Evolutionary conservation across 1,140 invertebrate species (phyloP).

Genomic region (Trachymyrmex cornetzi): DNA sequence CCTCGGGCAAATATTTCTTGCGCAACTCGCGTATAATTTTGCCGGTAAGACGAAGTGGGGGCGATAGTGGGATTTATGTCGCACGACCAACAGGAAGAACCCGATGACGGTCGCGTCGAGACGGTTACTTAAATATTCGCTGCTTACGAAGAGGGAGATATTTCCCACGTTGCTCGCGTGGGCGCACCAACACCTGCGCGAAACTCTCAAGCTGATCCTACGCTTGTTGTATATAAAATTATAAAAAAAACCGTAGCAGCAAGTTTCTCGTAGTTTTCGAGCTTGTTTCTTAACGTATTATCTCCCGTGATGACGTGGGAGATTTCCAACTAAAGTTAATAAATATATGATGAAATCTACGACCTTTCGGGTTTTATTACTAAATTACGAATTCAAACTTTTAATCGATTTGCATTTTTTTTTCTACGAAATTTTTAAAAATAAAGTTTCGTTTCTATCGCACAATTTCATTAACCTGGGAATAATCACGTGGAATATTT

Average conservation of each 20-base stretch:
- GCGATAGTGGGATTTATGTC: slow-evolving; percentile 10
- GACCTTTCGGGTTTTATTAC: not conserved
- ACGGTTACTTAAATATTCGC: slow-evolving; percentile 38
- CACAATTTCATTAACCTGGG: not conserved
- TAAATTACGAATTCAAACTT: not conserved
- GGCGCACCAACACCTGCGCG: slow-evolving; percentile 36
- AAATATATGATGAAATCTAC: not conserved
- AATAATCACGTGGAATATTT: no score
- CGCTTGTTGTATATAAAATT: not conserved
- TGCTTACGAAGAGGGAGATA: slow-evolving; percentile 23
- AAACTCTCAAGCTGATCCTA: slow-evolving; percentile 10
- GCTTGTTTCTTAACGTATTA: not conserved
- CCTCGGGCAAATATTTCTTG: slow-evolving; percentile 1
- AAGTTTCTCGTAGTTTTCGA: not conserved
- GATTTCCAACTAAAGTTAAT: not conserved
- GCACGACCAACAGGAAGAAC: slow-evolving; percentile 8
- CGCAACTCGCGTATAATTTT: slow-evolving; percentile 10
- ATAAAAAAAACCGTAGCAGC: not conserved
- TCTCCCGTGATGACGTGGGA: not conserved
- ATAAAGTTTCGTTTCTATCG: not conserved
- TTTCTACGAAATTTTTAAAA: not conserved
- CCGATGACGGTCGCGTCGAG: not conserved
- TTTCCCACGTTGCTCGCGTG: slow-evolving; percentile 10
- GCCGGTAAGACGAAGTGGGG: not conserved
- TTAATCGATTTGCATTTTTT: not conserved